Conservation (phyloP, 2,888 invertebrate species). For the Ormyrus thymus region DNA sequence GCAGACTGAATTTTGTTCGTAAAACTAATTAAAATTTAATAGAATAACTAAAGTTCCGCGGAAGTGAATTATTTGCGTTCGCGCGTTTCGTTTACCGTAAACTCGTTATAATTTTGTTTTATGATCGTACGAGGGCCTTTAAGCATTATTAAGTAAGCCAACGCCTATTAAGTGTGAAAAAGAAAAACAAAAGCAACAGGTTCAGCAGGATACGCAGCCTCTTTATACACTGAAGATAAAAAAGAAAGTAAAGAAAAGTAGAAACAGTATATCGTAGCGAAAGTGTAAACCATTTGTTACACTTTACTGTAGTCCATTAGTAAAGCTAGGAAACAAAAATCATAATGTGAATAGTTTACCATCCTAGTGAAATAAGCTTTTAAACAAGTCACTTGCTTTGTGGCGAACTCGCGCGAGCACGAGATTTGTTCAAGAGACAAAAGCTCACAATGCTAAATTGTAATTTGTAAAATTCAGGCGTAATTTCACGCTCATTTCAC, state of each 20-base stretch:
- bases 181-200: conserved; percentile 52
- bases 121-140: conserved; percentile 2
- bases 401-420: not conserved
- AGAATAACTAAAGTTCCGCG: too few species aligned
- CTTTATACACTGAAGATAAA: conserved; percentile 50
- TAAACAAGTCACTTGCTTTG: too few species aligned
- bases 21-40: too few species aligned
- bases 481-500: conserved; percentile 10
- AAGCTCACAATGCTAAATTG: too few species aligned
- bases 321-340: conserved; percentile 4
- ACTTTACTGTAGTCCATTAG: conserved; percentile 46
- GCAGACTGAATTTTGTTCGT: too few species aligned
- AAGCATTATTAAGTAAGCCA: conserved; percentile 38
- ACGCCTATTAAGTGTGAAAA: conserved; percentile 48
- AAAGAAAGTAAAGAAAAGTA: conserved; percentile 17
- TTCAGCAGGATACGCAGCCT: conserved; percentile 58
- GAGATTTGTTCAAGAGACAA: too few species aligned
- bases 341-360: conserved; percentile 21
- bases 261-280: conserved; percentile 10
- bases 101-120: too few species aligned
- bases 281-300: not conserved
- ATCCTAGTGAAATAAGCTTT: conserved; percentile 18
- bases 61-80: too few species aligned
- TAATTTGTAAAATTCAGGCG: too few species aligned
- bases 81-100: too few species aligned